Evolutionary conservation across 2,113 vertebrate species (phyloP).

Genomic region (Chionomys nivalis): DNA sequence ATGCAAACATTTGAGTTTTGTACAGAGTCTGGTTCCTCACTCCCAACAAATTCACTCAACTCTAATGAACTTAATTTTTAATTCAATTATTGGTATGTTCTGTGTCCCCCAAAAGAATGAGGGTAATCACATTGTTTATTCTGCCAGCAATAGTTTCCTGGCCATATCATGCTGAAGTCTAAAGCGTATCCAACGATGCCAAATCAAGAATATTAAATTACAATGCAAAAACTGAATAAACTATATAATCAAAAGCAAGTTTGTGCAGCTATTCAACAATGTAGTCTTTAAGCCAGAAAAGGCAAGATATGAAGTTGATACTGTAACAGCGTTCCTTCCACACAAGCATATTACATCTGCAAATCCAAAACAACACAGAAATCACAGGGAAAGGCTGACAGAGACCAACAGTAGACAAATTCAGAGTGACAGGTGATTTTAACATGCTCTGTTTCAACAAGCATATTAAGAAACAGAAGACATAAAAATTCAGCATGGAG

Average conservation of each 20-base stretch:
- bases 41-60: background rate
- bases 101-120: background rate
- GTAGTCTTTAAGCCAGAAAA: background rate
- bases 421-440: background rate
- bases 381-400: conserved; percentile 9
- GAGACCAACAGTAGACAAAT: background rate
- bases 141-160: background rate
- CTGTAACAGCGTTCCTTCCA: background rate
- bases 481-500: background rate
- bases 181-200: background rate
- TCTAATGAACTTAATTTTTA: background rate
- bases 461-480: background rate
- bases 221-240: background rate
- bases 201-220: conserved; percentile 52
- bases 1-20: background rate
- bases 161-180: background rate
- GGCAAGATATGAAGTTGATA: background rate
- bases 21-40: background rate
- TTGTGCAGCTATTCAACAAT: background rate
- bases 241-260: background rate
- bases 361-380: conserved; percentile 12
- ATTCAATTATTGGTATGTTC: background rate
- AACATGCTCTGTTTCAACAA: background rate
- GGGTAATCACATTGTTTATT: background rate
- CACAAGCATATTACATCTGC: background rate